Conservation (phyloP, 2,888 invertebrate genomes). For the Acheta domesticus region DNA sequence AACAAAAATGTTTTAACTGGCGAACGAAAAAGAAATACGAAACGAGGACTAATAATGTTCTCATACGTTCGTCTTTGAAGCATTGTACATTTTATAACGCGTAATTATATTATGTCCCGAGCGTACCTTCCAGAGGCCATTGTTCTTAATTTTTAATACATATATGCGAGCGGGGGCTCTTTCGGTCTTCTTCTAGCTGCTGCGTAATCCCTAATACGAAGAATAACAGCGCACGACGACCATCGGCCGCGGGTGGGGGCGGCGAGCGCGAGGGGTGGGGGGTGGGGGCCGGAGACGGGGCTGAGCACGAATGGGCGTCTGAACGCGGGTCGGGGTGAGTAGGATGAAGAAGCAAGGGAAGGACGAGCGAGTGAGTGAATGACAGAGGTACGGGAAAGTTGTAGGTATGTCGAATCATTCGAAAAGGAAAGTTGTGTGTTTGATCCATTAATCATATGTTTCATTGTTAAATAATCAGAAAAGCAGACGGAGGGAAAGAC, state of each 20-base stretch:
- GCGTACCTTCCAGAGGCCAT: background rate
- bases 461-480: too few relatives aligned
- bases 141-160: slow-evolving; percentile 18
- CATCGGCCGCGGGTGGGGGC: background rate
- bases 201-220: background rate
- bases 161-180: background rate
- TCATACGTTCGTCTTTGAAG: slow-evolving; percentile 18
- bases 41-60: background rate
- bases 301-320: too few relatives aligned
- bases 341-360: too few relatives aligned
- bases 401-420: too few relatives aligned
- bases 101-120: slow-evolving; percentile 4
- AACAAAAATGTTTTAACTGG: slow-evolving; percentile 4
- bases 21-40: slow-evolving; percentile 1
- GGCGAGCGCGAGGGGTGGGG: too few relatives aligned
- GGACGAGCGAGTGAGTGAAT: too few relatives aligned
- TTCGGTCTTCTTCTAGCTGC: background rate
- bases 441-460: too few relatives aligned
- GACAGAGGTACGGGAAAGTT: too few relatives aligned
- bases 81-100: slow-evolving; percentile 9
- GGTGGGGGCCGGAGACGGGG: too few relatives aligned
- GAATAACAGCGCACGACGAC: background rate
- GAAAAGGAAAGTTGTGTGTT: too few relatives aligned
- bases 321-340: too few relatives aligned
- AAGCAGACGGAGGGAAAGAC: too few relatives aligned